Percentiles rank a stretch among this genome's conserved stretches.
These are phyloP conservation scores for Caenorhabditis sp. DNA, from an alignment of 2,888 invertebrate species.

Conservation along the genomic window DNA sequence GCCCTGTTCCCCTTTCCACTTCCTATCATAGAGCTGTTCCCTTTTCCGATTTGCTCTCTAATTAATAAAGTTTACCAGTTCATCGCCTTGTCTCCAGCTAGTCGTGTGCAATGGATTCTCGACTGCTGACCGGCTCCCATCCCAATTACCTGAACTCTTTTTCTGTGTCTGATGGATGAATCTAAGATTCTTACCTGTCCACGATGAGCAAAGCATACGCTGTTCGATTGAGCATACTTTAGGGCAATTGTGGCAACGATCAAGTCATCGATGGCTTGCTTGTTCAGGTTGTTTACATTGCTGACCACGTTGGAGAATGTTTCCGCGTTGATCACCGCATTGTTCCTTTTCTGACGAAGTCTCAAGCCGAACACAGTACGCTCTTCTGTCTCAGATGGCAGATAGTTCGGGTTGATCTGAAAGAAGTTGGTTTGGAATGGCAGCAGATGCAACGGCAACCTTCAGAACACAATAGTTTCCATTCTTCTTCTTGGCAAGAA, in stretches of 20 bases:
- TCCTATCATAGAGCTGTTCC: slow-evolving; percentile 1
- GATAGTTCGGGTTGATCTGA: slow-evolving; percentile 92
- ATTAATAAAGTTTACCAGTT: slow-evolving; percentile 88
- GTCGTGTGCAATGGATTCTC: slow-evolving; percentile 96
- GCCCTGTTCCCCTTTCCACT: slow-evolving; percentile 7
- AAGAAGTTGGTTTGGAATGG: slow-evolving; percentile 9
- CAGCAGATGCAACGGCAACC: slow-evolving; percentile 83
- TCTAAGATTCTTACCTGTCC: slow-evolving; percentile 88
- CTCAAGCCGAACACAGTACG: slow-evolving; percentile 91
- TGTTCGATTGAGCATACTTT: slow-evolving; percentile 98
- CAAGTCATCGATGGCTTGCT: slow-evolving; percentile 91
- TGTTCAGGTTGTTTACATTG: slow-evolving; percentile 88
- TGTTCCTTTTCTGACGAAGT: slow-evolving; percentile 91
- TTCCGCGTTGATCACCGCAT: slow-evolving; percentile 89
- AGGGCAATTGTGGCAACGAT: slow-evolving; percentile 96
- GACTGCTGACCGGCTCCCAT: slow-evolving; percentile 99
- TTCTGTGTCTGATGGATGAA: too few relatives aligned
- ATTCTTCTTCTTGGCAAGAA: slow-evolving; percentile 95
- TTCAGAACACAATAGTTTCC: slow-evolving; percentile 93
- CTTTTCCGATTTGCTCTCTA: slow-evolving; percentile 28
- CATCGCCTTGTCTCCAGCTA: slow-evolving; percentile 97
- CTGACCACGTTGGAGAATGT: slow-evolving; percentile 91
- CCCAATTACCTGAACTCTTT: slow-evolving; percentile 86
- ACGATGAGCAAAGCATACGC: slow-evolving; percentile 95
- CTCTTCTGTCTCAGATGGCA: slow-evolving; percentile 90